Conservation (phyloP, 2,888 invertebrate species). For the Crioceris asparagi region DNA sequence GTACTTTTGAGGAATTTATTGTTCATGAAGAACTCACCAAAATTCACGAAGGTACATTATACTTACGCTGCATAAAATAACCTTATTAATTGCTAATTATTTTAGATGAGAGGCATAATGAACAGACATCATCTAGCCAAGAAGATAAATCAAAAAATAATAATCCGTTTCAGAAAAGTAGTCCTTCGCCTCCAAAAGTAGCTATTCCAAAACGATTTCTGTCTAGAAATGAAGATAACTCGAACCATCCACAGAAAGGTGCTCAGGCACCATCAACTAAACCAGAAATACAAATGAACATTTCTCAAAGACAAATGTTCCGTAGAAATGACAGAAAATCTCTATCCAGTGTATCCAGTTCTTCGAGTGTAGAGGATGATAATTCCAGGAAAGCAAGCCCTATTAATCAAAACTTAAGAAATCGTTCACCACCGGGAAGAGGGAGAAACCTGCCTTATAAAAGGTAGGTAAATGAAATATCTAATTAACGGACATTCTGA, state of each 20-base stretch:
- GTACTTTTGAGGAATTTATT: conserved; percentile 43
- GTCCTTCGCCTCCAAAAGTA: conserved; percentile 48
- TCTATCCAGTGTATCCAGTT: conserved; percentile 43
- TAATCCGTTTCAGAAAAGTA: conserved; percentile 30
- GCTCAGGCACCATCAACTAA: too few species aligned
- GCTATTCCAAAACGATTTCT: conserved; percentile 41
- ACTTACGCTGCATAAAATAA: not conserved
- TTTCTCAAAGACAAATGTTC: conserved; percentile 23
- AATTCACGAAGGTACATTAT: conserved; percentile 23
- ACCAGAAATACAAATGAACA: too few species aligned
- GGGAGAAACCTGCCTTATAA: conserved; percentile 11
- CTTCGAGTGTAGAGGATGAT: conserved; percentile 37
- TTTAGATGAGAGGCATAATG: not conserved
- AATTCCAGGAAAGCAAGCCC: conserved; percentile 15
- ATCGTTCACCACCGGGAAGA: conserved; percentile 4
- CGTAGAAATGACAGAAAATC: conserved; percentile 33
- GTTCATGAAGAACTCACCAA: conserved; percentile 36
- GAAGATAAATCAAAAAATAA: not conserved
- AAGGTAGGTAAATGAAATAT: conserved; percentile 14
- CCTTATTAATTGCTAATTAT: not conserved
- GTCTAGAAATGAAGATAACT: too few species aligned
- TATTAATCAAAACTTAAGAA: conserved; percentile 4
- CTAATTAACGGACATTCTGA: too few species aligned
- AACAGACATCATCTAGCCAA: not conserved
- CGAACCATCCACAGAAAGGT: too few species aligned